These are phyloP conservation scores for Drosophila orena DNA, from an alignment of 1,140 invertebrate species.

Conservation along the genomic window DNA sequence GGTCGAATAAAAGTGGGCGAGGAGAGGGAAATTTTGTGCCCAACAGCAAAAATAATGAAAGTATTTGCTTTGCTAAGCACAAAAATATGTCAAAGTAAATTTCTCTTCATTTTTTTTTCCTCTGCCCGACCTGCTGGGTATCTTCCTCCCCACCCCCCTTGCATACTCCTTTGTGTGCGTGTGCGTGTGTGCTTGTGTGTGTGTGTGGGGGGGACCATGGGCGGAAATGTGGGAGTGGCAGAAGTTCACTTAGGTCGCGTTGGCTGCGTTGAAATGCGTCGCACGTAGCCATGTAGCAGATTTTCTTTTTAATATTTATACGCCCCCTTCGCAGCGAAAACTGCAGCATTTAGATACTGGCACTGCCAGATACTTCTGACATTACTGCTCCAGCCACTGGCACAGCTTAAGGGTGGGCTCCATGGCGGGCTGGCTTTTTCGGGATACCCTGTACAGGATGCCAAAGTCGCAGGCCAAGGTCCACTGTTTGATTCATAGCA, in stretches of 20 bases:
- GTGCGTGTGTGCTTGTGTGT: constrained; percentile 26
- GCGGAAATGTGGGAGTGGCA: constrained; percentile 1
- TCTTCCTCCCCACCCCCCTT: constrained; percentile 16
- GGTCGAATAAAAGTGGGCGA: constrained; percentile 22
- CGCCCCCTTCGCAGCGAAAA: constrained; percentile 21
- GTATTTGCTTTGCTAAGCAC: constrained; percentile 84
- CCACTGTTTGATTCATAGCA: neutral
- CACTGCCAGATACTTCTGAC: constrained; percentile 32
- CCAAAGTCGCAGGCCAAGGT: neutral
- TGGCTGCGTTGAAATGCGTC: constrained; percentile 63
- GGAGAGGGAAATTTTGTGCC: constrained; percentile 73
- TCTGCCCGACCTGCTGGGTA: constrained; percentile 17
- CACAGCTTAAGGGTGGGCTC: constrained; percentile 17
- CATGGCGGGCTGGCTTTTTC: constrained; percentile 1
- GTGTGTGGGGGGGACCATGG: constrained; percentile 9
- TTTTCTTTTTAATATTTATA: constrained; percentile 67
- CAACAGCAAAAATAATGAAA: constrained; percentile 82
- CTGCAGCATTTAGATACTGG: constrained; percentile 50
- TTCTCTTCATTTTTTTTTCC: constrained; percentile 73
- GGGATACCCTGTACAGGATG: neutral
- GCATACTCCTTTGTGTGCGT: neutral
- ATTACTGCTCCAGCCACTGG: constrained; percentile 25
- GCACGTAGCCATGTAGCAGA: constrained; percentile 74
- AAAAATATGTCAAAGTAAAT: constrained; percentile 84
- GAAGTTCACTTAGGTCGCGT: constrained; percentile 47